Conservation (phyloP, 2,888 invertebrate genomes). For the Amphiduros pacificus region DNA sequence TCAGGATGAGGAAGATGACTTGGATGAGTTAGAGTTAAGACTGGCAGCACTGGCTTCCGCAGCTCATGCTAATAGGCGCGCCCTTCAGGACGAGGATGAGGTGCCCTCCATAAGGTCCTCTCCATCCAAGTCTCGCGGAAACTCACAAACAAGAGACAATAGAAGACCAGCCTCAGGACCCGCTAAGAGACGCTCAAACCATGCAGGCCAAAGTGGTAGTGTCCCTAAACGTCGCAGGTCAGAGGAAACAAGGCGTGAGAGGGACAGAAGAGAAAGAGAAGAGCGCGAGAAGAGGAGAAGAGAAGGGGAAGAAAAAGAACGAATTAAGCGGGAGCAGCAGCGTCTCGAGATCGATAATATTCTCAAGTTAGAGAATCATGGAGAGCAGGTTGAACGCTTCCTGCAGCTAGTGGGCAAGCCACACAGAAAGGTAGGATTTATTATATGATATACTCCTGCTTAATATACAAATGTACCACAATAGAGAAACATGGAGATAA, state of each 20-base stretch:
- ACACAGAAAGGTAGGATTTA: too few relatives aligned
- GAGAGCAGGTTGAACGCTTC: conserved; percentile 42
- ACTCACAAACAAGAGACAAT: too few relatives aligned
- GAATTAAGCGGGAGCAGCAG: not conserved
- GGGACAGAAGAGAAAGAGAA: conserved; percentile 5
- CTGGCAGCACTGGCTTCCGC: conserved; percentile 20
- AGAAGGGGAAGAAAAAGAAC: conserved; percentile 5
- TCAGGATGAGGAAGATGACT: conserved; percentile 19
- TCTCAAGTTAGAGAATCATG: conserved; percentile 39
- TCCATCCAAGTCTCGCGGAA: too few relatives aligned
- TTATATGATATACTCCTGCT: too few relatives aligned
- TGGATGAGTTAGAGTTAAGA: conserved; percentile 17
- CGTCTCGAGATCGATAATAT: conserved; percentile 25
- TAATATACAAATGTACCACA: too few relatives aligned
- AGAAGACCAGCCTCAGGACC: too few relatives aligned
- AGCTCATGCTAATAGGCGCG: not conserved
- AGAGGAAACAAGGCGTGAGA: not conserved
- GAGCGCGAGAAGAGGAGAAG: conserved; percentile 3
- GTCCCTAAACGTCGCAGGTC: not conserved
- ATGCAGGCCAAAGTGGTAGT: too few relatives aligned
- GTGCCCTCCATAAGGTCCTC: not conserved
- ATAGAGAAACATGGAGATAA: too few relatives aligned
- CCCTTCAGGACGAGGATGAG: not conserved
- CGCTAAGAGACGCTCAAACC: too few relatives aligned
- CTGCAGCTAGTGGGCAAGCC: conserved; percentile 25